Base-by-base conservation (phyloP, 2,113 vertebrate species). In the Scatophagus argus region DNA sequence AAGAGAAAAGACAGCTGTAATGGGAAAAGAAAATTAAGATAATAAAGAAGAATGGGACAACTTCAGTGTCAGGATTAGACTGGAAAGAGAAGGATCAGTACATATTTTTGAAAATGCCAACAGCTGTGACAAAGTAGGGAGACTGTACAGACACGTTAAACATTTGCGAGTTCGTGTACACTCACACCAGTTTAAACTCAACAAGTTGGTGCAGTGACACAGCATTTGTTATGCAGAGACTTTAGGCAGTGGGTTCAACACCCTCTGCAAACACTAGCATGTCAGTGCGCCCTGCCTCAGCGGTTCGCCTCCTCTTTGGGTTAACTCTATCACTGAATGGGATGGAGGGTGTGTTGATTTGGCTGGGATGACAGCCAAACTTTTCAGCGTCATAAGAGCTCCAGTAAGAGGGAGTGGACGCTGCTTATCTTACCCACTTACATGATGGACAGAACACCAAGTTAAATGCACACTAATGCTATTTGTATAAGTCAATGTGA, bases 181-280 rank as follows among this genome's bases (percentile, higher is more conserved):
- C 21, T 23, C 17, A 49, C 11, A 14, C 9, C 5, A 36, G 73
- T 73, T 77, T 29, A 75, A 82, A 60, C 59, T 79, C 36, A 74
- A 72, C 38, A 49, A 17, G 58, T 19, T 41, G 51, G 19, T 12
- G 17, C n/a, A 16, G 63, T 29, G 58, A 77, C 9, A 16, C 34
- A 6, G n/a, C 1, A 74, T 85, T 77, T 85, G 74, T 75, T 76
- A 88, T 65, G 59, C 69, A 84, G 87, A 87, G 41, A 49, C 31
- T 46, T 3, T 27, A 13, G 58, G 46, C 14, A 14, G 19, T 0
- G 32, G 76, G 75, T 84, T 87, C 79, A 89, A 47, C 16, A 10
- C 23, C 71, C 83, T 74, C 59, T 31, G 67, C 44, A 81, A 78
- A 84, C 55, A 74, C 0, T 10, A 27, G 9, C 59, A 62, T 78